A percentile compares a stretch with the other conserved stretches of the same genome.
These are phyloP conservation scores for Nasonia vitripennis DNA, from an alignment of 1,140 invertebrate species.

Conservation along the genomic window DNA sequence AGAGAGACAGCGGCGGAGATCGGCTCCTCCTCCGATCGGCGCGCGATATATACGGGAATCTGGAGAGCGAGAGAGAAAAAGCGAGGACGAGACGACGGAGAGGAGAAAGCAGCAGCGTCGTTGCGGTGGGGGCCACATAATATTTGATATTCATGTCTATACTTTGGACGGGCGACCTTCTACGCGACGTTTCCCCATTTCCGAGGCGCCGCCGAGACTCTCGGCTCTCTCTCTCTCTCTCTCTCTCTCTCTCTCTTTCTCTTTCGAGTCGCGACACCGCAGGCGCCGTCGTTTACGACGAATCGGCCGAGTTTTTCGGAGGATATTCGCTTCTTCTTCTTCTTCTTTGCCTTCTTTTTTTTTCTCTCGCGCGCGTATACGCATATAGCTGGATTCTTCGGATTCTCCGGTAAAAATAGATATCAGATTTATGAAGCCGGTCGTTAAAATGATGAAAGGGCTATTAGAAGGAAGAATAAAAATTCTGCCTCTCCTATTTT, in stretches of 20 bases:
- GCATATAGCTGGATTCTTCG: not conserved
- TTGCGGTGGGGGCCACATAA: not conserved
- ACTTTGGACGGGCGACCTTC: not conserved
- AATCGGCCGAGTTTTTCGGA: not conserved
- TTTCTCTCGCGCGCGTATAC: not conserved
- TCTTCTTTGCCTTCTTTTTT: too few species aligned
- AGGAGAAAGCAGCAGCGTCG: not conserved
- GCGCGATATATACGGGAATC: not conserved
- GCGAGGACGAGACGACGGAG: not conserved
- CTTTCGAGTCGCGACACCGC: not conserved
- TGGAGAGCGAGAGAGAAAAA: not conserved
- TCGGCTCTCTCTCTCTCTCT: not conserved
- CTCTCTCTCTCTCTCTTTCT: too few species aligned
- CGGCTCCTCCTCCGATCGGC: not conserved
- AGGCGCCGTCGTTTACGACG: not conserved
- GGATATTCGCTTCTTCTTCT: not conserved
- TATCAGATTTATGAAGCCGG: not conserved
- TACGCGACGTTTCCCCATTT: not conserved
- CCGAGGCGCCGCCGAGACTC: not conserved
- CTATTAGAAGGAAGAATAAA: too few species aligned
- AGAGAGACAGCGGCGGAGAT: not conserved
- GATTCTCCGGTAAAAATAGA: not conserved
- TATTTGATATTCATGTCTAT: not conserved
- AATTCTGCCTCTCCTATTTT: too few species aligned
- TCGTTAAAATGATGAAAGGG: not conserved